Base-by-base conservation (phyloP, 2,888 invertebrate species). In the Caenorhabditis sinica region DNA sequence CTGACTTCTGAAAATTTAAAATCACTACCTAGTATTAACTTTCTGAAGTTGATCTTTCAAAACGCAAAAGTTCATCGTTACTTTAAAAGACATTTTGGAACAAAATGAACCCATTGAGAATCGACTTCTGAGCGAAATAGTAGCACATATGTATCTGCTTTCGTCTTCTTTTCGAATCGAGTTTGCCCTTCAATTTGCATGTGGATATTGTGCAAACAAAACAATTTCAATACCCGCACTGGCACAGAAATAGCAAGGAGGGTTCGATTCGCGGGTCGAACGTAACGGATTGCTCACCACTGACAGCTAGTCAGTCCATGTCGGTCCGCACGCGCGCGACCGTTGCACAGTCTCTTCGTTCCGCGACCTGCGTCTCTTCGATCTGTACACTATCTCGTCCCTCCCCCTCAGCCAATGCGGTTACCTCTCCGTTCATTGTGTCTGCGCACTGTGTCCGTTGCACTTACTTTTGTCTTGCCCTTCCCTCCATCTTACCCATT, bases 111-210 rank as follows among this genome's bases (percentile, higher is more conserved):
- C 25, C 56, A 4, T 56, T 33, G n/a, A 33, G 30, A 28, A 6
- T n/a, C 33, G 60, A 33, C 60, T 36, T 56, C 53, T 40, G 25
- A 43, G 28, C 25, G 73, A 73, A 60, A 60, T 60, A 20, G 43
- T 33, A 61, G 45, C 33, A 61, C 53, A 40, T 25, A 60, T 56
- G 65, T 60, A 61, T 69, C 71, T 63, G 53, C 56, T 51, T 72
- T 73, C 53, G 51, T 43, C 30, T 28, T 60, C 61, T 40, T 66
- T 28, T 75, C 49, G 25, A 77, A 33, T 75, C 49, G 68, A 79
- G 63, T 71, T 79, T 56, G 71, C 63, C 79, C 69, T 71, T 56
- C 68, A 66, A 71, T 80, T 80, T 72, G 72, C 80, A 80, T 80
- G 45, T 66, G 45, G 58, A 72, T 72, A 43, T 72, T 66, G 49